These are phyloP conservation scores for Cyprinodon variegatus DNA, from an alignment of 2,113 vertebrate genomes.

Conservation along the genomic window DNA sequence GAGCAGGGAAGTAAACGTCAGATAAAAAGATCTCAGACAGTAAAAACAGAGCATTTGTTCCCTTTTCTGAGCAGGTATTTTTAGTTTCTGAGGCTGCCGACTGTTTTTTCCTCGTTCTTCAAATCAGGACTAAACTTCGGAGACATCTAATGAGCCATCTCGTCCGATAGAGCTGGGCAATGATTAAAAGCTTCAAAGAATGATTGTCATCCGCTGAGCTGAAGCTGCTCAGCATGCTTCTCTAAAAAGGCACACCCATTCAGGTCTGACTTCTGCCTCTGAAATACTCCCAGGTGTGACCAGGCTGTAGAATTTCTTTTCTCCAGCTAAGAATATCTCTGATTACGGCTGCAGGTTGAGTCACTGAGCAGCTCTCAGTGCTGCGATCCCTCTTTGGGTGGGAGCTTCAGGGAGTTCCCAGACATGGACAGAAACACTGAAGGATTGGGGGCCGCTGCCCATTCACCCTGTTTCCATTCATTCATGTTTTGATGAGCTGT, in stretches of 20 bases:
- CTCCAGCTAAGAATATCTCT: neutral
- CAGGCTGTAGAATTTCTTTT: neutral
- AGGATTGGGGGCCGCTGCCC: neutral
- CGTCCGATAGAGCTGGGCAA: neutral
- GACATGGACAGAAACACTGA: neutral
- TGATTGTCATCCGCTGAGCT: neutral
- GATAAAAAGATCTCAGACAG: neutral
- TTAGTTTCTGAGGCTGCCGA: neutral
- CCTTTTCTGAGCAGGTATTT: neutral
- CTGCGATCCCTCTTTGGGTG: conserved; percentile 10
- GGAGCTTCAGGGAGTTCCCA: conserved; percentile 35
- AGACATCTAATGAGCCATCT: neutral
- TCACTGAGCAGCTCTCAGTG: conserved; percentile 12
- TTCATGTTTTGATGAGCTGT: conserved; percentile 28
- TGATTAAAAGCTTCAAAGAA: neutral
- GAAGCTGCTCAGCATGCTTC: neutral
- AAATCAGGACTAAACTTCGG: neutral
- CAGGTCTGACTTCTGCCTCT: neutral
- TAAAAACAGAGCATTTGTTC: neutral
- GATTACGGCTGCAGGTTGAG: conserved; percentile 11
- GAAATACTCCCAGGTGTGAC: neutral
- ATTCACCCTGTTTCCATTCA: conserved; percentile 19
- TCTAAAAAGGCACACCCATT: neutral
- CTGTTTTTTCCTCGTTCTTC: conserved; percentile 22
- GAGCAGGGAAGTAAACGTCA: neutral